These are phyloP conservation scores for Cotesia chilonis DNA, from an alignment of 1,140 invertebrate genomes.

Conservation along the genomic window DNA sequence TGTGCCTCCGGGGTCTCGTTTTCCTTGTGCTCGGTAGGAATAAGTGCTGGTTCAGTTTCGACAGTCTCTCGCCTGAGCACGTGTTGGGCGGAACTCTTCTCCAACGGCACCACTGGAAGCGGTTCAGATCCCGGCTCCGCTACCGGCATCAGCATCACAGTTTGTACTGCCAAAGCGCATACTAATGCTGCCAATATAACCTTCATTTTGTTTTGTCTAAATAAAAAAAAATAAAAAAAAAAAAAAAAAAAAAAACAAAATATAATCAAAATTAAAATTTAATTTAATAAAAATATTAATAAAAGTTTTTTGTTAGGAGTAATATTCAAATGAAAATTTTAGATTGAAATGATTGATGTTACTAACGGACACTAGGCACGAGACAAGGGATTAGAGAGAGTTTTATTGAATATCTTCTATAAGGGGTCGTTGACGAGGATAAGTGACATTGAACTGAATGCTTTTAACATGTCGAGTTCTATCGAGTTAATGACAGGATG, in stretches of 20 bases:
- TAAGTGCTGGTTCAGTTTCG: background rate
- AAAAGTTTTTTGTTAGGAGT: background rate
- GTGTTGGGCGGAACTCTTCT: constrained; percentile 21
- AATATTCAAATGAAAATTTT: too few species aligned
- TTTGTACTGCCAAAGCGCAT: constrained; percentile 50
- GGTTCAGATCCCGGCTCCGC: constrained; percentile 43
- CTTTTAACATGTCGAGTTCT: constrained; percentile 56
- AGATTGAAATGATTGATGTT: constrained; percentile 3
- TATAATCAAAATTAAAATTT: background rate
- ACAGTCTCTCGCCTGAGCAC: constrained; percentile 24
- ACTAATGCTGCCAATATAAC: constrained; percentile 49
- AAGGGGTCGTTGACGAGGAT: constrained; percentile 21
- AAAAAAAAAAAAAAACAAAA: constrained; percentile 12
- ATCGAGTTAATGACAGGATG: constrained; percentile 61
- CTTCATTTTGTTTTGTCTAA: constrained; percentile 49
- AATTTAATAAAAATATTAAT: background rate
- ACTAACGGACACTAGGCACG: constrained; percentile 37
- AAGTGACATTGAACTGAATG: constrained; percentile 64
- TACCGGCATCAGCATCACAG: constrained; percentile 52
- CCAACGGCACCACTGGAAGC: constrained; percentile 38
- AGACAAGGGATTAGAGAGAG: constrained; percentile 21
- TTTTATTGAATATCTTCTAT: constrained; percentile 37
- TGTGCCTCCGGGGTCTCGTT: constrained; percentile 21
- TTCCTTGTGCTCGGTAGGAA: constrained; percentile 17
- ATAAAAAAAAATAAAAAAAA: constrained; percentile 8